Evolutionary conservation across 2,888 invertebrate genomes (phyloP).

Genomic region (Clitarchus hookeri): DNA sequence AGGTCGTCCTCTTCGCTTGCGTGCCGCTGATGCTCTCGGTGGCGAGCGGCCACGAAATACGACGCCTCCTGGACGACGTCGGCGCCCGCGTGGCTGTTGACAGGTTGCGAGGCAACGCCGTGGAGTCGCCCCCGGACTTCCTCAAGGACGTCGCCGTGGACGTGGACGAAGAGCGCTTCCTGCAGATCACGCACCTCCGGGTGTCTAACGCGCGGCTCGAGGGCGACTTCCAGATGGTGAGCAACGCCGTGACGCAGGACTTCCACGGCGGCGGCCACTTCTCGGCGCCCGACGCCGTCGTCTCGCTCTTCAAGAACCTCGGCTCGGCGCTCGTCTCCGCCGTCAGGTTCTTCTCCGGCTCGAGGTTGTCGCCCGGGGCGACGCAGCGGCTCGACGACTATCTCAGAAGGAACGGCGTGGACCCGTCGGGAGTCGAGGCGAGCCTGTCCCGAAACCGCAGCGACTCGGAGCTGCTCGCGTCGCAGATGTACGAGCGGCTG

Average conservation of each 20-base stretch:
- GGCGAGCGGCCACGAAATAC: not conserved
- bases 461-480: not conserved
- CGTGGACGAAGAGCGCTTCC: slow-evolving; percentile 16
- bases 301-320: not conserved
- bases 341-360: not conserved
- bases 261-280: slow-evolving; percentile 16
- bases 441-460: not conserved
- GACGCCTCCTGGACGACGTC: not conserved
- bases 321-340: not conserved
- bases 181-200: slow-evolving; percentile 4
- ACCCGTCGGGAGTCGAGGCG: not conserved
- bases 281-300: not conserved
- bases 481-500: not conserved
- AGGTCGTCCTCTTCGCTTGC: not conserved
- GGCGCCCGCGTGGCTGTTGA: not conserved
- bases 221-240: slow-evolving; percentile 23
- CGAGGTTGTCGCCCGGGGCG: not conserved
- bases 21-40: not conserved
- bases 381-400: not conserved
- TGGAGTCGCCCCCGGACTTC: not conserved
- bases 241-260: slow-evolving; percentile 5
- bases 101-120: too few relatives aligned
- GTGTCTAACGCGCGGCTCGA: not conserved
- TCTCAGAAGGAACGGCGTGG: not conserved
- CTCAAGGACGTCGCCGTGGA: slow-evolving; percentile 21